Conservation (phyloP, 2,888 invertebrate species). For the Ommatoiulus sabulosus region DNA sequence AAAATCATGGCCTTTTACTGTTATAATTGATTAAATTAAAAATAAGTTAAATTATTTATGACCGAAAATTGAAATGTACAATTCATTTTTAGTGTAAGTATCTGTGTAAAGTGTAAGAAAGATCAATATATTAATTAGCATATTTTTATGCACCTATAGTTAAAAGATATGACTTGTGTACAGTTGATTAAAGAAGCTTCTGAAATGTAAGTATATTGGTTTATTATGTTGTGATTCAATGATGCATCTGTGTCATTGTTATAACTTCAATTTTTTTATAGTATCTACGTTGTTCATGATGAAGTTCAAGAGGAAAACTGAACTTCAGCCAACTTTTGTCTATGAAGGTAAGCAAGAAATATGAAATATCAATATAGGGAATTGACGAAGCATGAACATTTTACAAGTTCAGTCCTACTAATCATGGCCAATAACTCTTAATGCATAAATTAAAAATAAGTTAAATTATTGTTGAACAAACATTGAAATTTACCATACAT, state of each 20-base stretch:
- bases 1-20: too few relatives aligned
- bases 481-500: too few relatives aligned
- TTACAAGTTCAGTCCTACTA: too few relatives aligned
- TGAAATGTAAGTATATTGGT: slow-evolving; percentile 77
- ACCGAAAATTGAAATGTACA: too few relatives aligned
- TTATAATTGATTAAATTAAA: too few relatives aligned
- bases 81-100: too few relatives aligned
- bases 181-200: slow-evolving; percentile 95
- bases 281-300: slow-evolving; percentile 89
- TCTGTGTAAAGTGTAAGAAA: too few relatives aligned
- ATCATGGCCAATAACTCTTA: too few relatives aligned
- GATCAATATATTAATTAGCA: too few relatives aligned
- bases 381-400: too few relatives aligned
- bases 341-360: slow-evolving; percentile 72
- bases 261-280: too few relatives aligned
- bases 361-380: neutral
- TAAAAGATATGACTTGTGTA: slow-evolving; percentile 83
- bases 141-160: slow-evolving; percentile 63
- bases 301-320: slow-evolving; percentile 94
- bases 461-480: neutral
- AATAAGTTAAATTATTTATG: neutral
- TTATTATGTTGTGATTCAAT: slow-evolving; percentile 48
- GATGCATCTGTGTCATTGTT: neutral
- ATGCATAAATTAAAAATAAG: neutral
- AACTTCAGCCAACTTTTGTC: slow-evolving; percentile 95